These are phyloP conservation scores for Hucho hucho DNA, from an alignment of 2,113 vertebrate genomes.

Conservation along the genomic window DNA sequence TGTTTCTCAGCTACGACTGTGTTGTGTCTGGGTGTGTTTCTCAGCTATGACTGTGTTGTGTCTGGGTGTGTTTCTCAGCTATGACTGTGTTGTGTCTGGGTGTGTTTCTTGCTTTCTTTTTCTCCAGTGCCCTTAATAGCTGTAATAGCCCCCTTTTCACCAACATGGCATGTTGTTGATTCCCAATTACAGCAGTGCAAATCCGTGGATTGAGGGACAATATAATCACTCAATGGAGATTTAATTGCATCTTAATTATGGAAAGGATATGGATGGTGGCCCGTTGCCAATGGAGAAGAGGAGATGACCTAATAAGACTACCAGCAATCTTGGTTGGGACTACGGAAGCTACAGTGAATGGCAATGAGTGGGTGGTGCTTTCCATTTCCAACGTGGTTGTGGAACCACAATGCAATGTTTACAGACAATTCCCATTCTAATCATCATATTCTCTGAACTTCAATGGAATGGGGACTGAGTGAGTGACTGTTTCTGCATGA, in stretches of 20 bases:
- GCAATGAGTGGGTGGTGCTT: neutral
- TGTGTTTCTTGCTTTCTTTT: neutral
- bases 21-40: too few species aligned
- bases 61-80: neutral
- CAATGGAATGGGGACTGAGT: neutral
- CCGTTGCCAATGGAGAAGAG: neutral
- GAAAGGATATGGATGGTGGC: neutral
- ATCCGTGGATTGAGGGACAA: constrained; percentile 7
- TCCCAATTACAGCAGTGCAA: constrained; percentile 6
- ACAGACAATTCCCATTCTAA: neutral
- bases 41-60: too few species aligned
- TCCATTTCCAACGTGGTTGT: neutral
- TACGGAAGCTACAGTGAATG: too few species aligned
- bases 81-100: neutral
- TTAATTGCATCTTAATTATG: constrained; percentile 10
- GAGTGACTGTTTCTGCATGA: neutral
- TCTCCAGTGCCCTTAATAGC: neutral
- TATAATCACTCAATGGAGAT: constrained; percentile 8
- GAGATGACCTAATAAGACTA: neutral
- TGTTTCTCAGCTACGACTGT: too few species aligned
- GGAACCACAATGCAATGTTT: neutral
- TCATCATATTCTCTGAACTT: neutral
- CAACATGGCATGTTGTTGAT: constrained; percentile 6
- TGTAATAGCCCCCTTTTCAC: constrained; percentile 3
- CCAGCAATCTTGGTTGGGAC: neutral